These are phyloP conservation scores for Leptosomus discolor DNA, from an alignment of 2,113 vertebrate species.

Conservation along the genomic window DNA sequence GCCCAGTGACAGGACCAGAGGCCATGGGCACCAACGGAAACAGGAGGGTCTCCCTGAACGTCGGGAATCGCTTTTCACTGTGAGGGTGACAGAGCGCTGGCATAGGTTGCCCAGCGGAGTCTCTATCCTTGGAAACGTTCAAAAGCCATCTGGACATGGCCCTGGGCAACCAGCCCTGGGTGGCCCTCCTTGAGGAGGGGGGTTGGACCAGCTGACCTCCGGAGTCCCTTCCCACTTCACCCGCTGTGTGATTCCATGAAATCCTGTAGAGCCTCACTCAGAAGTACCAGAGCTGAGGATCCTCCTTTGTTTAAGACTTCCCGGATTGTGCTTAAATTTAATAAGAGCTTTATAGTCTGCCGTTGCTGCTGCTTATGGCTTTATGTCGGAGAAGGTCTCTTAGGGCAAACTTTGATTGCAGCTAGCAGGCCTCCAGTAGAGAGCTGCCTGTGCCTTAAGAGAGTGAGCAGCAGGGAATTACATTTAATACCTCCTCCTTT, in stretches of 20 bases:
- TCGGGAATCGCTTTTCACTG: background rate
- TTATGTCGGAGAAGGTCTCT: slow-evolving; percentile 1
- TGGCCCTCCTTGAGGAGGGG: background rate
- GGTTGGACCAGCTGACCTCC: background rate
- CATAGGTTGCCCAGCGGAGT: background rate
- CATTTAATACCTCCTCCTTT: slow-evolving; percentile 27
- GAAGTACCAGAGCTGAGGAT: background rate
- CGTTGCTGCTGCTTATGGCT: background rate
- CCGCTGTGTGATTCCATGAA: background rate
- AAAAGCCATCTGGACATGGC: background rate
- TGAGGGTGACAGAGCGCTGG: background rate
- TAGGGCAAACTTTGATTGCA: slow-evolving; percentile 22
- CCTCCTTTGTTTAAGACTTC: background rate
- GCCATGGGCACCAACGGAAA: accelerated
- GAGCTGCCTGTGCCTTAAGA: slow-evolving; percentile 39
- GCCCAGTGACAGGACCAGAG: background rate
- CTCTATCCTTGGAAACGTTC: background rate
- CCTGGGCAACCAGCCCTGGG: background rate
- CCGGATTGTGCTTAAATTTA: background rate
- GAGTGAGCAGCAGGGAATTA: slow-evolving; percentile 25
- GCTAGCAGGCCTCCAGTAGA: background rate
- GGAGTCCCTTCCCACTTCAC: background rate
- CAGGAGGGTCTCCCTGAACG: background rate
- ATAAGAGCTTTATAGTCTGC: background rate
- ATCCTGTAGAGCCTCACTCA: background rate